Conservation (phyloP, 2,797 vertebrate species). For the Allenopithecus nigroviridis region DNA sequence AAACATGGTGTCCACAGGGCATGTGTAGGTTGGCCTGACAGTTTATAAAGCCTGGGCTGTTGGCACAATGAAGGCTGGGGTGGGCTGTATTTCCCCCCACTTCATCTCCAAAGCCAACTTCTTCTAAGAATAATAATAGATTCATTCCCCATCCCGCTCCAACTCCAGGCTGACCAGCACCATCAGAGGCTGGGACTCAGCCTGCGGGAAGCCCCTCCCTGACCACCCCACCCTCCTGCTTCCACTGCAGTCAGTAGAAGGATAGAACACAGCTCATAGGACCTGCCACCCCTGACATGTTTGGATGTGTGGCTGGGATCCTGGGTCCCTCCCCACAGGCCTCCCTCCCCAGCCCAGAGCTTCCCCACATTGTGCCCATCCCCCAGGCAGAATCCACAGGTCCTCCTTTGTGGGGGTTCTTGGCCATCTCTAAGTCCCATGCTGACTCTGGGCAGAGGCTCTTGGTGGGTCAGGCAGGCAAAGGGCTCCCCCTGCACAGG, state of each 20-base stretch:
- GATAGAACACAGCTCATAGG: too few species aligned
- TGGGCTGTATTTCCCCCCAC: accelerated
- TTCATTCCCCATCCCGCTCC: accelerated
- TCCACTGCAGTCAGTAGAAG: background rate
- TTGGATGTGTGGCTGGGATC: background rate
- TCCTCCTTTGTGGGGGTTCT: background rate
- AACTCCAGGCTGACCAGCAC: background rate
- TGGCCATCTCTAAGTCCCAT: background rate
- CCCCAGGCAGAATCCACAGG: background rate
- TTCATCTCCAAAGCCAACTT: background rate
- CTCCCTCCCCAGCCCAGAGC: background rate
- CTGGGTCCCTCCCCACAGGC: background rate
- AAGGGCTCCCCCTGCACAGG: too few species aligned
- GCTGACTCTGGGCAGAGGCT: background rate
- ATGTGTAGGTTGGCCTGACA: background rate
- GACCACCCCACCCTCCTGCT: background rate
- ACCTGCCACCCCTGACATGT: background rate
- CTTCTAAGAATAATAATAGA: accelerated
- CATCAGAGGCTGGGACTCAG: too few species aligned
- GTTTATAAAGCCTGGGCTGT: too few species aligned
- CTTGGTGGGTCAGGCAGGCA: too few species aligned
- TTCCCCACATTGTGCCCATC: background rate
- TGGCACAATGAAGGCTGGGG: too few species aligned
- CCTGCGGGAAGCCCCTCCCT: accelerated
- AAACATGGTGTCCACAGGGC: accelerated